phyloP scores from a whole-genome alignment of 2,797 vertebrate genomes.

The Tinamus major region DNA sequence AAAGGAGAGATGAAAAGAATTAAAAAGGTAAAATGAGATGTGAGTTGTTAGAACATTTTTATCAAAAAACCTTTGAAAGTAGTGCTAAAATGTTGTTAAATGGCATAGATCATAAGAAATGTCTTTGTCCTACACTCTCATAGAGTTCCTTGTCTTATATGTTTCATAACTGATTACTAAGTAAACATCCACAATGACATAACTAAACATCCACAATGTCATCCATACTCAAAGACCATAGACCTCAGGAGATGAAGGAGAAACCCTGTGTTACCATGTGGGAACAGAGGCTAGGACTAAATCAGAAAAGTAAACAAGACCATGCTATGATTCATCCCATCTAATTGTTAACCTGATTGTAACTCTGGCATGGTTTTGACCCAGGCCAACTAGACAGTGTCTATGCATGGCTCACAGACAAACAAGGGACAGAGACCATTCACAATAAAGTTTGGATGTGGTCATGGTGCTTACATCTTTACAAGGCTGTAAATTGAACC shows the following conservation, averaged over 20 bases:
- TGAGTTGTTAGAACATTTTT: not conserved
- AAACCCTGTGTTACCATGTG: not conserved
- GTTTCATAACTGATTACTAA: not conserved
- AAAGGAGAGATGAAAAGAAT: constrained; percentile 66
- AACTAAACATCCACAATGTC: not conserved
- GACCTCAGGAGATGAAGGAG: not conserved
- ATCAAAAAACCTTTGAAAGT: not conserved
- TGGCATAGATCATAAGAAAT: not conserved
- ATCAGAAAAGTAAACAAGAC: not conserved
- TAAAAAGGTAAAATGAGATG: constrained; percentile 51
- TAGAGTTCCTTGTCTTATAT: not conserved
- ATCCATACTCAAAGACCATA: not conserved
- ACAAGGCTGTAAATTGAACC: not conserved
- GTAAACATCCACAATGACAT: not conserved
- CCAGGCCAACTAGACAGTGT: not conserved
- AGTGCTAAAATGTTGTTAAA: not conserved
- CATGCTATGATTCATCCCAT: not conserved
- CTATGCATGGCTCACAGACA: not conserved
- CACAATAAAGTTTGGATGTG: not conserved
- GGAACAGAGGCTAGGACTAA: not conserved
- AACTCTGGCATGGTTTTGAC: not conserved
- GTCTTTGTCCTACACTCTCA: not conserved
- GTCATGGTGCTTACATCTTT: not conserved
- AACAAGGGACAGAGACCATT: not conserved
- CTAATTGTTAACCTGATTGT: not conserved